Conservation (phyloP, 2,113 vertebrate genomes). For the Lophochroa leadbeateri region DNA sequence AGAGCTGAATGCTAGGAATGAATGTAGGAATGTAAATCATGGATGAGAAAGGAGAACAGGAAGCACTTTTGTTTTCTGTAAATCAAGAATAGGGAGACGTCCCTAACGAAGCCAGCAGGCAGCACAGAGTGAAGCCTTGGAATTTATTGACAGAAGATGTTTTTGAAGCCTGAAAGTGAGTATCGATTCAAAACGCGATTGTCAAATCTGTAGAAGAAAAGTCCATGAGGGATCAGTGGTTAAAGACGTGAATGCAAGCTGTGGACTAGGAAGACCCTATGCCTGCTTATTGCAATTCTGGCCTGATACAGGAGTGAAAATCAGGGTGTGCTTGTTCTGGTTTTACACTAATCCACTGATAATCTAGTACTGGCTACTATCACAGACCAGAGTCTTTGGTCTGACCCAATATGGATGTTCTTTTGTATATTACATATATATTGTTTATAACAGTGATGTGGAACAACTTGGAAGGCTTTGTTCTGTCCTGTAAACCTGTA, state of each 20-base stretch:
- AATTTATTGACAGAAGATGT: background rate
- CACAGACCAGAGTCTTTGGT: background rate
- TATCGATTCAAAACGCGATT: background rate
- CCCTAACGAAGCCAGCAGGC: background rate
- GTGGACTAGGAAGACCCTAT: background rate
- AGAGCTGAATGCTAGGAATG: background rate
- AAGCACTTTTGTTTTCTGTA: background rate
- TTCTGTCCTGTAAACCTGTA: background rate
- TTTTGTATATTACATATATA: background rate
- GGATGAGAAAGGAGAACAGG: background rate
- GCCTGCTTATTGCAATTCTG: background rate
- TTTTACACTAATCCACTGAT: background rate
- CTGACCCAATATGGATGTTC: background rate
- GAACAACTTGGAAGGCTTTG: background rate
- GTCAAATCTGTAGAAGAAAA: background rate
- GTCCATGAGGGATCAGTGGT: background rate
- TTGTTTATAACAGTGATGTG: background rate
- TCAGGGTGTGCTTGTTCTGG: background rate
- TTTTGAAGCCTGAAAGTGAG: background rate
- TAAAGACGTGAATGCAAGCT: background rate
- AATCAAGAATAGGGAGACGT: background rate
- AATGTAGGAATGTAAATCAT: background rate
- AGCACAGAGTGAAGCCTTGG: background rate
- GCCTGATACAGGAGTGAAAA: background rate
- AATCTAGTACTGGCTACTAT: background rate